Conservation (phyloP, 2,797 vertebrate species). For the Heterohyrax brucei region DNA sequence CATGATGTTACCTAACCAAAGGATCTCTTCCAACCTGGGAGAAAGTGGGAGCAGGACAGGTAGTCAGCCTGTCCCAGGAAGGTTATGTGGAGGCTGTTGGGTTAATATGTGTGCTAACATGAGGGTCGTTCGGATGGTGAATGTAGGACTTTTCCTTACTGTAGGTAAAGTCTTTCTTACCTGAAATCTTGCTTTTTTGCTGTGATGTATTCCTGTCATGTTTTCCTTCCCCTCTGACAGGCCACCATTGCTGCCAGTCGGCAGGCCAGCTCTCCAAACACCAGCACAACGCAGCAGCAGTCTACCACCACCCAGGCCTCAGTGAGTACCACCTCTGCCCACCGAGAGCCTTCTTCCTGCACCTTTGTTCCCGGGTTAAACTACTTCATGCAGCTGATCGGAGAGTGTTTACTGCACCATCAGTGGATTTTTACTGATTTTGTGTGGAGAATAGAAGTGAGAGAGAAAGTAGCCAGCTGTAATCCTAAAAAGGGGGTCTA, state of each 20-base stretch:
- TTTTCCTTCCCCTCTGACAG: slow-evolving; percentile 88
- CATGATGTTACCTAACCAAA: background rate
- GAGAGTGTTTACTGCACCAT: background rate
- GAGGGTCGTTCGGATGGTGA: background rate
- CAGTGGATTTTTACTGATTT: slow-evolving; percentile 28
- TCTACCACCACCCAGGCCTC: slow-evolving; percentile 95
- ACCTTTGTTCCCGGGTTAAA: background rate
- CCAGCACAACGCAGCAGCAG: slow-evolving; percentile 93
- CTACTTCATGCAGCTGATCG: background rate
- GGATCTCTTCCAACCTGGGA: background rate
- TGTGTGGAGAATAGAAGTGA: background rate
- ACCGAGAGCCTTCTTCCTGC: rapidly evolving
- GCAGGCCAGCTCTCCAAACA: slow-evolving; percentile 96
- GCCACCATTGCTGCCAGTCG: slow-evolving; percentile 98
- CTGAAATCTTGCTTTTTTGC: slow-evolving; percentile 9
- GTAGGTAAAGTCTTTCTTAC: background rate
- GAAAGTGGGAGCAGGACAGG: background rate
- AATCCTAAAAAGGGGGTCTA: background rate
- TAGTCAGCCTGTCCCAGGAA: background rate
- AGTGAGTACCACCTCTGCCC: slow-evolving; percentile 88
- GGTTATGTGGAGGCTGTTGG: background rate
- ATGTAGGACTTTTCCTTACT: background rate
- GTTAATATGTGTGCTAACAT: background rate
- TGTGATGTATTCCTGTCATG: slow-evolving; percentile 36
- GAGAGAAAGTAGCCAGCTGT: background rate